Evolutionary conservation across 2,888 invertebrate species (phyloP), one percentile per base, ranked within the genome.

Genomic region (Rhabditophanes sp.): DNA sequence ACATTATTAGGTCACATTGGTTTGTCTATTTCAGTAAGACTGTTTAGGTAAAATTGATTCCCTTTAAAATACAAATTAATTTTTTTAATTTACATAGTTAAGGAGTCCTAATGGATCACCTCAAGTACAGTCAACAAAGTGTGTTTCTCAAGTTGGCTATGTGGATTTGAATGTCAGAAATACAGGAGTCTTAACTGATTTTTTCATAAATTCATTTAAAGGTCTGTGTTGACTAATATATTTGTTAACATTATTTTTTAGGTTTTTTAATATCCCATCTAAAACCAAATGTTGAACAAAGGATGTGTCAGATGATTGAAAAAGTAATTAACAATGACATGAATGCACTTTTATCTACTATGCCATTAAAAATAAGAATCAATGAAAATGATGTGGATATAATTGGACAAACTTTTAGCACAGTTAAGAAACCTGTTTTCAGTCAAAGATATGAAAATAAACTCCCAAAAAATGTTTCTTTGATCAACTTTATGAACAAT

Each of bases 241-340:
- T 8, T 3, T 3, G 8, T 3, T 8, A 14, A 33, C 34, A 30
- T 11, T 15, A 19, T 5, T 23, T 42, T 56, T 38, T 30, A 56
- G 61, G 56, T 16, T 61, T 61, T 27, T 27, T 61, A 5, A 61
- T 62, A 30, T 53, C 41, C 4, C 48, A 62, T 26, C 59, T 57
- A 48, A 61, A 61, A 37, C 61, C 61, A 21, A 62, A 56, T 46
- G 61, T 61, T 8, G 61, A 61, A 35, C 51, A 53, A 31, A 37
- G 53, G 31, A 62, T 61, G 56, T 61, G 61, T 34, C 46, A 47
- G 37, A 62, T 62, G 61, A 61, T 61, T 28, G 54, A 61, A 26
- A 49, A 43, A 5, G 54, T 61, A 11, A 50, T 61, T 18, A 53
- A 60, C 31, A 24, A 49, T 16, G 61, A 61, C 30, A 59, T 61